These are phyloP conservation scores for Chionis minor DNA, from an alignment of 2,113 vertebrate genomes.

Conservation along the genomic window DNA sequence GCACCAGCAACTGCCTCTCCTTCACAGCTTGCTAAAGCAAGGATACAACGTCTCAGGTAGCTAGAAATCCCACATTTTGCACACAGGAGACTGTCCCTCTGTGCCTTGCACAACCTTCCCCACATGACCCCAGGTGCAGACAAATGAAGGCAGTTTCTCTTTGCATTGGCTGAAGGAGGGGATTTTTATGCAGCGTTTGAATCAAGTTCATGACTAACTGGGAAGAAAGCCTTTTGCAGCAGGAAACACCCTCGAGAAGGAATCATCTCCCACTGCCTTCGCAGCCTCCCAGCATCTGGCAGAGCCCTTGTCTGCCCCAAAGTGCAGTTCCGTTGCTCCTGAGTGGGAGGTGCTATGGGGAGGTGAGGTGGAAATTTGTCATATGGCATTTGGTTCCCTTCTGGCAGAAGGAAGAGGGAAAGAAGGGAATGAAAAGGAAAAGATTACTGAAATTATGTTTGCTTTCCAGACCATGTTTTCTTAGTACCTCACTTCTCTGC, in stretches of 20 bases:
- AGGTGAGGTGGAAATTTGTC: neutral
- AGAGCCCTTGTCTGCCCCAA: neutral
- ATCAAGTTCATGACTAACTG: neutral
- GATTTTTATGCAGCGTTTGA: neutral
- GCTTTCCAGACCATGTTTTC: neutral
- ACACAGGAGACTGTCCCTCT: fast-evolving
- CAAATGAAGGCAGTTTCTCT: neutral
- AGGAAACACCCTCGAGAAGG: neutral
- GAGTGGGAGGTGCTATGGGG: neutral
- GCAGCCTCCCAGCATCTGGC: neutral
- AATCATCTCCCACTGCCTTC: fast-evolving
- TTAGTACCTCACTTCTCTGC: neutral
- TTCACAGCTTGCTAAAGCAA: neutral
- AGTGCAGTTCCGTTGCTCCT: neutral
- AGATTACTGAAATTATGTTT: neutral
- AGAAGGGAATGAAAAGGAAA: neutral
- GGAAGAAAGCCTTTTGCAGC: neutral
- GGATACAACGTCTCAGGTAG: neutral
- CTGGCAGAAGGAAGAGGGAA: neutral
- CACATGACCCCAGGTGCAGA: neutral
- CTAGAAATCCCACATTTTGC: neutral
- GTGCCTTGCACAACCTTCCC: neutral
- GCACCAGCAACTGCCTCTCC: neutral
- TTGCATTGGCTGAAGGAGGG: neutral
- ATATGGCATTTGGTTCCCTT: neutral